Conservation (phyloP, 1,140 invertebrate genomes). For the roundworm (Caenorhabditis elegans) region DNA sequence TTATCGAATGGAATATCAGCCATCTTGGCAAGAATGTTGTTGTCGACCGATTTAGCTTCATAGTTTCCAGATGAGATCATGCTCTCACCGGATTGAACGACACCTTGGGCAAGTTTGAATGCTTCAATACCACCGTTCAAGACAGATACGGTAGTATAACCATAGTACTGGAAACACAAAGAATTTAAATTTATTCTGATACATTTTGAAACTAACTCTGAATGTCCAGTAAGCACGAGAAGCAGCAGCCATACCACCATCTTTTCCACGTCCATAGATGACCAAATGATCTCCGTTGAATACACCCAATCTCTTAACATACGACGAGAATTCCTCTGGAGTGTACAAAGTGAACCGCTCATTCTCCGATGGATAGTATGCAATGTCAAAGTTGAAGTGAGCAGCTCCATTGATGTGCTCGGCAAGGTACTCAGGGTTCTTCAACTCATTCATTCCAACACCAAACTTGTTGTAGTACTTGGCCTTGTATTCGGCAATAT, state of each 20-base stretch:
- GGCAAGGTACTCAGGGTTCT: background rate
- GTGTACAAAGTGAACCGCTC: background rate
- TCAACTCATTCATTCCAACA: too few relatives aligned
- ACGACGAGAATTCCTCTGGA: background rate
- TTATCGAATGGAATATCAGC: background rate
- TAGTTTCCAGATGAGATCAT: background rate
- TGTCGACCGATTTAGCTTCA: background rate
- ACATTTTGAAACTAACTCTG: background rate
- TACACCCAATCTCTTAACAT: background rate
- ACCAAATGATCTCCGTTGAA: background rate
- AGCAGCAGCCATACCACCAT: background rate
- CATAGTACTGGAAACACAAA: background rate
- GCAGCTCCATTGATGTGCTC: background rate
- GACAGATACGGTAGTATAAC: background rate
- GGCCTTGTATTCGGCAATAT: background rate
- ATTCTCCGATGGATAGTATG: background rate
- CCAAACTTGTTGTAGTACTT: slow-evolving; percentile 25
- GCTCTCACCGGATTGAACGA: background rate
- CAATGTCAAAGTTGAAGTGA: slow-evolving; percentile 10
- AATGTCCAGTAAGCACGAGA: background rate
- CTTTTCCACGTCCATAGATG: background rate
- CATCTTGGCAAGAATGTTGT: background rate
- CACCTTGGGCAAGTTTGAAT: background rate
- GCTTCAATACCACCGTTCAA: background rate
- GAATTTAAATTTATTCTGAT: too few relatives aligned